These are phyloP conservation scores for Halocynthia roretzi DNA, from an alignment of 23 tunicate species.

Conservation along the genomic window DNA sequence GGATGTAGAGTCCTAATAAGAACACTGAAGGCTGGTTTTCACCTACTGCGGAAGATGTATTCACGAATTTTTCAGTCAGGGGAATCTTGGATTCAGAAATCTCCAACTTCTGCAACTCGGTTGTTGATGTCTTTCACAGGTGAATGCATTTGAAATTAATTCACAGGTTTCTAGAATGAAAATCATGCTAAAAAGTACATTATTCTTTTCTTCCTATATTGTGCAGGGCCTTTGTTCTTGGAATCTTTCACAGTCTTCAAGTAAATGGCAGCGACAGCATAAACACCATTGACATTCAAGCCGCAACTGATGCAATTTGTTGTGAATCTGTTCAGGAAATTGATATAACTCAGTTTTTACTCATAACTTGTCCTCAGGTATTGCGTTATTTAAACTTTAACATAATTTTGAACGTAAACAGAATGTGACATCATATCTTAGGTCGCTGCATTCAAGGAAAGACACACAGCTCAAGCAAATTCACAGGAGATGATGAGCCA, in stretches of 20 bases:
- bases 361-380: conserved; percentile 71
- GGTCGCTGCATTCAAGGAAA: conserved; percentile 1
- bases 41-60: too few relatives aligned
- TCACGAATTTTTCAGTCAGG: too few relatives aligned
- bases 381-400: too few relatives aligned
- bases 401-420: too few relatives aligned
- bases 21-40: too few relatives aligned
- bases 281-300: conserved; percentile 59
- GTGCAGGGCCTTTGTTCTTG: conserved; percentile 47
- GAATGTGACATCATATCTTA: neutral
- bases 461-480: neutral
- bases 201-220: neutral
- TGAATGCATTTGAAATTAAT: neutral
- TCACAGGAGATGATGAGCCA: neutral
- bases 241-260: conserved; percentile 41
- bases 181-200: conserved; percentile 33
- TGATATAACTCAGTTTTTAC: conserved; percentile 82
- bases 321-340: conserved; percentile 78
- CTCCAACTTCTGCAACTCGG: too few relatives aligned
- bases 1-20: too few relatives aligned
- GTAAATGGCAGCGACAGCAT: conserved; percentile 9
- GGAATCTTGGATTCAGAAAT: too few relatives aligned
- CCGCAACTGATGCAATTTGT: conserved; percentile 54
- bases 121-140: too few relatives aligned
- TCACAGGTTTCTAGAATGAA: neutral